Evolutionary conservation across 2,888 invertebrate genomes (phyloP).

Genomic region (Vanessa cardui): DNA sequence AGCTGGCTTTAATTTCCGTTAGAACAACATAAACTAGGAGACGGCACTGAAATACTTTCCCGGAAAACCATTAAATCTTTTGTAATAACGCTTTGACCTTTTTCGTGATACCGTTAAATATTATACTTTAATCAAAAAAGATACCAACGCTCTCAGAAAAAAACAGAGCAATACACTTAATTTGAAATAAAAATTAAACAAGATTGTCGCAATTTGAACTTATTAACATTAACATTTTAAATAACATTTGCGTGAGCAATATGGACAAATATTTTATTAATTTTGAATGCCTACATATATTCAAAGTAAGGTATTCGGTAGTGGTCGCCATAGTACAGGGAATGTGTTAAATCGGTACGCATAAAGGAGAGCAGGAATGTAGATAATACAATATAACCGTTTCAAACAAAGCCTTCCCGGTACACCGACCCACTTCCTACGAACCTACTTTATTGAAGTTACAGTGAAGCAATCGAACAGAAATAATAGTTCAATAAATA

Average conservation of each 20-base stretch:
- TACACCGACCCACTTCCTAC: slow-evolving; percentile 63
- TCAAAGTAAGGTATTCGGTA: slow-evolving; percentile 20
- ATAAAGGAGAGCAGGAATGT: slow-evolving; percentile 66
- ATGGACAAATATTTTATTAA: not conserved
- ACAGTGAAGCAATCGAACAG: slow-evolving; percentile 29
- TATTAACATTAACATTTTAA: not conserved
- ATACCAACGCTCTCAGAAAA: too few relatives aligned
- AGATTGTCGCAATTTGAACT: too few relatives aligned
- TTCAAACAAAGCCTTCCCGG: slow-evolving; percentile 64
- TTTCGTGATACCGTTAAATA: not conserved
- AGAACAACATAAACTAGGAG: slow-evolving; percentile 5
- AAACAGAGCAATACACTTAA: too few relatives aligned
- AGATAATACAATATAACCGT: slow-evolving; percentile 63
- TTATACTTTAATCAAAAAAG: too few relatives aligned
- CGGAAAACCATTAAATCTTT: slow-evolving; percentile 7
- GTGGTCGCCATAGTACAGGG: slow-evolving; percentile 25
- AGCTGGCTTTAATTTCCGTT: slow-evolving; percentile 8
- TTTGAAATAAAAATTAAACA: too few relatives aligned
- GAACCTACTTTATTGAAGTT: slow-evolving; percentile 38
- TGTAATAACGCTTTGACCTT: slow-evolving; percentile 4
- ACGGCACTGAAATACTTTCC: not conserved
- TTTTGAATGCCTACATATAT: slow-evolving; percentile 16
- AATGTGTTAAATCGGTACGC: slow-evolving; percentile 53
- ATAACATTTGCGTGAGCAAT: not conserved
- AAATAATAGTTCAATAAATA: slow-evolving; percentile 40